Evolutionary conservation across 2,797 vertebrate species (phyloP).

Genomic region (Fratercula arctica): DNA sequence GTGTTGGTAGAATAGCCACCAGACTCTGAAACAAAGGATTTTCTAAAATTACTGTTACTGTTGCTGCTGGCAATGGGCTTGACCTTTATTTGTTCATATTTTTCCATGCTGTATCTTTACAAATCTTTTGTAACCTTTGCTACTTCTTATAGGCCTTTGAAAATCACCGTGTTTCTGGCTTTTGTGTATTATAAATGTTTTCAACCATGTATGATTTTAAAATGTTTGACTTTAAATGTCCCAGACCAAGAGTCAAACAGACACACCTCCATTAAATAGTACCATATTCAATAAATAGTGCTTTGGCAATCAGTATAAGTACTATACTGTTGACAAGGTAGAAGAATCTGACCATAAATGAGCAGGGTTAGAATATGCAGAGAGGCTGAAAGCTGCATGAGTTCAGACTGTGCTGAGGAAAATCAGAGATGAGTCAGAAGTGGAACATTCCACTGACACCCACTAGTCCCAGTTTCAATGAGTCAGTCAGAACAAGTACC

Average conservation of each 20-base stretch:
- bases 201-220: background rate
- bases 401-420: background rate
- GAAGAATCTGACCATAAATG: background rate
- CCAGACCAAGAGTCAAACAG: background rate
- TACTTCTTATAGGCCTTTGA: background rate
- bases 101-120: background rate
- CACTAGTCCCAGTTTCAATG: background rate
- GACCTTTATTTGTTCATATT: background rate
- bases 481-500: background rate
- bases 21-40: background rate
- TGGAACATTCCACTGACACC: background rate
- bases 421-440: background rate
- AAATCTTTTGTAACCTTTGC: background rate
- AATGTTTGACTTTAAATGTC: background rate
- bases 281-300: background rate
- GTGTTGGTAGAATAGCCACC: background rate
- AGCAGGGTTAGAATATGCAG: background rate
- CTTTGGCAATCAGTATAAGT: background rate
- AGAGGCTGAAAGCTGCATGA: background rate
- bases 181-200: background rate
- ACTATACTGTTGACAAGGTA: background rate
- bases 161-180: background rate
- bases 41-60: background rate
- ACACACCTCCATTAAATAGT: background rate
- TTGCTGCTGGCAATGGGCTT: background rate